These are phyloP conservation scores for Rhabdornis inornatus DNA, from an alignment of 2,113 vertebrate species.

Conservation along the genomic window DNA sequence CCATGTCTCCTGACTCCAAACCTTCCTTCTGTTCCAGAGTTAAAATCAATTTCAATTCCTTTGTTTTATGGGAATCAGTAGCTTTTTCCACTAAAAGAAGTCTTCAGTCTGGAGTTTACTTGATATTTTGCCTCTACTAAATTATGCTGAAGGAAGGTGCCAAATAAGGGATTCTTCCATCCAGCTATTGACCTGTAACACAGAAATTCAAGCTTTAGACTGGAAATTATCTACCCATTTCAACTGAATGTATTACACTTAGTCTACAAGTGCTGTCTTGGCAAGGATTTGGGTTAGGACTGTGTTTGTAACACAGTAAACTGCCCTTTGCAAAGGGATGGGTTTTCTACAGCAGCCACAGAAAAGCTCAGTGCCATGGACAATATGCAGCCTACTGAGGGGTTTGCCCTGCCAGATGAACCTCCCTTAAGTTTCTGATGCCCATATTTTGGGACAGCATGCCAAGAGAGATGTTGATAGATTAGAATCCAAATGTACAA, in stretches of 20 bases:
- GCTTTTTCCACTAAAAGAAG: not conserved
- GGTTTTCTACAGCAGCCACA: not conserved
- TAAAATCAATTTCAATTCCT: conserved; percentile 7
- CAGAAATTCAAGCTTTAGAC: not conserved
- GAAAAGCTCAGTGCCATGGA: not conserved
- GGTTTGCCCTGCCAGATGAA: not conserved
- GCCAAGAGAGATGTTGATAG: not conserved
- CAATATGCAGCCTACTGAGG: not conserved
- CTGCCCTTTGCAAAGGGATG: not conserved
- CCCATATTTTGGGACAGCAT: not conserved
- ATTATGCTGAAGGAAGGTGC: not conserved
- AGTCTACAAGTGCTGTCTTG: not conserved
- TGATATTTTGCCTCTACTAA: not conserved
- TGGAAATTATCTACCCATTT: not conserved
- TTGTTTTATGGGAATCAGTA: not conserved
- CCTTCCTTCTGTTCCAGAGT: not conserved
- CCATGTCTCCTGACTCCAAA: not conserved
- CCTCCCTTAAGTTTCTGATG: not conserved
- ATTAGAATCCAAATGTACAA: not conserved
- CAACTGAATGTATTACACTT: not conserved
- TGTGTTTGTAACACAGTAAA: not conserved
- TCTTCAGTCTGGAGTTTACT: not conserved
- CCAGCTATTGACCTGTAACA: not conserved
- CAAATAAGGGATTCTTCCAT: not conserved
- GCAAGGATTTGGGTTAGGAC: not conserved